Evolutionary conservation across 1,140 invertebrate genomes (phyloP).

Genomic region (Oryzaephilus surinamensis): DNA sequence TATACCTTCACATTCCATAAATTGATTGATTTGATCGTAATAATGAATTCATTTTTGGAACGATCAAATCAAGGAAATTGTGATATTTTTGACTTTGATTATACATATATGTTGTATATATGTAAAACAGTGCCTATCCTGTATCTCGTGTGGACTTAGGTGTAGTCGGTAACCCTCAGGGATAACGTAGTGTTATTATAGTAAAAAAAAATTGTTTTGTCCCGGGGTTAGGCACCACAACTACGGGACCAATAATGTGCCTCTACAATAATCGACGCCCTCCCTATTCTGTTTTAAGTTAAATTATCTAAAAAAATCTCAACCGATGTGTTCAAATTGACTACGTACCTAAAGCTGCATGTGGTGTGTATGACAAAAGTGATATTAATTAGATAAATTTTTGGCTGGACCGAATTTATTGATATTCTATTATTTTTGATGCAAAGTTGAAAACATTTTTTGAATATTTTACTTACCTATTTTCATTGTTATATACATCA

Average conservation of each 20-base stretch:
- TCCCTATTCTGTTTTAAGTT: slow-evolving; percentile 17
- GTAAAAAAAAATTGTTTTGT: too few species aligned
- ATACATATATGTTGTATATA: not conserved
- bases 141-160: slow-evolving; percentile 14
- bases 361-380: slow-evolving; percentile 34
- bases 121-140: slow-evolving; percentile 14
- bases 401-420: slow-evolving; percentile 24
- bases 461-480: too few species aligned
- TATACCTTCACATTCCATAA: slow-evolving; percentile 29
- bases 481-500: slow-evolving; percentile 31
- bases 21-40: slow-evolving; percentile 18
- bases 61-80: slow-evolving; percentile 15
- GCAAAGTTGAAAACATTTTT: too few species aligned
- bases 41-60: slow-evolving; percentile 19
- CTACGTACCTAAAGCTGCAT: slow-evolving; percentile 31
- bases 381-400: slow-evolving; percentile 16
- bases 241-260: slow-evolving; percentile 14
- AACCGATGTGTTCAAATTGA: slow-evolving; percentile 36
- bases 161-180: slow-evolving; percentile 23
- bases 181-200: slow-evolving; percentile 16
- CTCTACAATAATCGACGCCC: slow-evolving; percentile 9
- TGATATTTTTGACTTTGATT: not conserved
- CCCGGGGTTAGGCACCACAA: slow-evolving; percentile 7
- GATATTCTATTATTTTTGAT: slow-evolving; percentile 8
- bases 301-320: slow-evolving; percentile 25